Base-by-base conservation (phyloP, 2,113 vertebrate genomes). In the Montifringilla adamsi region DNA sequence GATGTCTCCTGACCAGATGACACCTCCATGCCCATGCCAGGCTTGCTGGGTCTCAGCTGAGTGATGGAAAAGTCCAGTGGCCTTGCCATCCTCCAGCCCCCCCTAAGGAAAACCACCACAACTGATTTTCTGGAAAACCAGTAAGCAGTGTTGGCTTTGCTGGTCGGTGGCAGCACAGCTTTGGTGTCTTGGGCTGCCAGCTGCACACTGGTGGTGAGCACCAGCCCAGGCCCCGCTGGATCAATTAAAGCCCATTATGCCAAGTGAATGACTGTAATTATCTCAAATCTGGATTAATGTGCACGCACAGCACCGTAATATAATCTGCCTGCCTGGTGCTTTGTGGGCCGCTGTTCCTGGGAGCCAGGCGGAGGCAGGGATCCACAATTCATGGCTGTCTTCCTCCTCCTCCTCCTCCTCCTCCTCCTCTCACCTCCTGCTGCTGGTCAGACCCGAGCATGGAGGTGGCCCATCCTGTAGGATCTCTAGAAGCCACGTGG, bases 251-350 rank as follows among this genome's bases (percentile, higher is more conserved):
- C 91, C 93, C 95, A 87, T 96, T 96, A 93, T 83, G 91, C 90
- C 94, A 93, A 94, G 87, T 59, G 91, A 95, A 95, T 94, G 93
- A 95, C 93, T 95, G 96, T 97, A 96, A 96, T 96, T 95, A 96
- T 90, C 91, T 91, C 89, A 83, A 87, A 95, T 96, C 93, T 89
- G 96, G 95, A 96, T 96, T 96, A 97, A 88, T 46, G 75, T 15
- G 24, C 23, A 30, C 7, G 44, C 80, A 59, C 77, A 72, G 93
- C 94, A 50, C 80, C 28, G 28, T 87, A 80, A 89, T 59, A 62
- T 18, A 93, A 82, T 89, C 95, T 11, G 3, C 60, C 94, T 85
- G 96, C 84, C 89, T 1, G 9, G 59, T 43, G 91, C 62, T 68
- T 87, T 76, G 87, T 28, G 35, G 89, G 93, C 55, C 1, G 8